phyloP scores from a whole-genome alignment of 1,140 invertebrate genomes.

The Cotesia glomerata region DNA sequence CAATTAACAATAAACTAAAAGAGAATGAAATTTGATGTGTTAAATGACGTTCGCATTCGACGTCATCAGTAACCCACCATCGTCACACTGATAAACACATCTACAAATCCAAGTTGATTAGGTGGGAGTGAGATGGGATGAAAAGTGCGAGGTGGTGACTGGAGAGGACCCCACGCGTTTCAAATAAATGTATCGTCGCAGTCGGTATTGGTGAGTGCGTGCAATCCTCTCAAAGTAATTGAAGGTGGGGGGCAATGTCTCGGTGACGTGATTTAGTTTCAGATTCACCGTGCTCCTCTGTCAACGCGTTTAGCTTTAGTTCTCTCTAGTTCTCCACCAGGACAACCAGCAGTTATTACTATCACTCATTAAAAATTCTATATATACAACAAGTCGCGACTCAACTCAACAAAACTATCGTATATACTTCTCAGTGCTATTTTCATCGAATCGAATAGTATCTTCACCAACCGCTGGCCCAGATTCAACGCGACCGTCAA shows the following conservation, averaged over 20 bases:
- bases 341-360: too few species aligned
- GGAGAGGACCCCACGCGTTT: conserved; percentile 1
- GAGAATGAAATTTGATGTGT: not conserved
- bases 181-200: not conserved
- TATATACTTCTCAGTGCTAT: conserved; percentile 47
- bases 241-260: not conserved
- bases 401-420: too few species aligned
- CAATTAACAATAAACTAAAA: not conserved
- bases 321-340: too few species aligned
- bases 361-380: too few species aligned
- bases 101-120: too few species aligned
- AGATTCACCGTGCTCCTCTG: too few species aligned
- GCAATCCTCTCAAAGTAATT: not conserved
- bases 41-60: not conserved
- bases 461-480: conserved; percentile 47
- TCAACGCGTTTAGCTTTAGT: too few species aligned
- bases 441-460: conserved; percentile 40
- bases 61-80: not conserved
- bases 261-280: not conserved
- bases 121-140: not conserved
- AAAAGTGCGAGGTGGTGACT: not conserved
- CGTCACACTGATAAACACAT: not conserved
- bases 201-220: too few species aligned
- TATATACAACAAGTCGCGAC: too few species aligned
- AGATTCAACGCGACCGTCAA: conserved; percentile 52